Evolutionary conservation across 2,797 vertebrate species (phyloP).

Genomic region (Pangasius macronema): DNA sequence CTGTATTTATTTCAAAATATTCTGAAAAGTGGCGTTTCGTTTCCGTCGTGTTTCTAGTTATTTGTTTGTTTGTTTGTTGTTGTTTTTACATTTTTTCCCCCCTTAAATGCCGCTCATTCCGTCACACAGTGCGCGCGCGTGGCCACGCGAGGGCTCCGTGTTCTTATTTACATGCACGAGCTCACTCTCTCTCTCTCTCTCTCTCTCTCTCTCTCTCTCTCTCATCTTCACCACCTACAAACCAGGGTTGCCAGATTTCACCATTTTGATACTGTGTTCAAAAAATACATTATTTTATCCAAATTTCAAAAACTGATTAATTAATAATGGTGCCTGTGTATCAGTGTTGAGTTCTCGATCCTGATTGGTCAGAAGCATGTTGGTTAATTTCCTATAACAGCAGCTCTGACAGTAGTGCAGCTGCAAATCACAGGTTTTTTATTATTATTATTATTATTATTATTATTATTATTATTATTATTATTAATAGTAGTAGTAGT

Average conservation of each 20-base stretch:
- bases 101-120: not conserved
- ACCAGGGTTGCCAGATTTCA: constrained; percentile 11
- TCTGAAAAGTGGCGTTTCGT: not conserved
- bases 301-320: no score
- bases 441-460: no score
- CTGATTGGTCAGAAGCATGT: not conserved
- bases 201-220: not conserved
- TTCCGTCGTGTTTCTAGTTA: not conserved
- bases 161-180: constrained; percentile 7
- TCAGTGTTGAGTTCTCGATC: not conserved
- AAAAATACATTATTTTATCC: no score
- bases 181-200: not conserved
- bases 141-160: constrained; percentile 32
- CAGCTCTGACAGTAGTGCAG: not conserved
- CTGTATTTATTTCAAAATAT: not conserved
- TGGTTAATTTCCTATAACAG: not conserved
- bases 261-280: not conserved
- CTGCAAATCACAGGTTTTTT: not conserved
- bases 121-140: constrained; percentile 9
- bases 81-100: not conserved
- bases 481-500: no score
- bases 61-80: not conserved
- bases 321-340: not conserved
- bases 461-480: no score
- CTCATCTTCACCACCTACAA: not conserved